These are phyloP conservation scores for Glareola pratincola DNA, from an alignment of 2,113 vertebrate species.

Conservation along the genomic window DNA sequence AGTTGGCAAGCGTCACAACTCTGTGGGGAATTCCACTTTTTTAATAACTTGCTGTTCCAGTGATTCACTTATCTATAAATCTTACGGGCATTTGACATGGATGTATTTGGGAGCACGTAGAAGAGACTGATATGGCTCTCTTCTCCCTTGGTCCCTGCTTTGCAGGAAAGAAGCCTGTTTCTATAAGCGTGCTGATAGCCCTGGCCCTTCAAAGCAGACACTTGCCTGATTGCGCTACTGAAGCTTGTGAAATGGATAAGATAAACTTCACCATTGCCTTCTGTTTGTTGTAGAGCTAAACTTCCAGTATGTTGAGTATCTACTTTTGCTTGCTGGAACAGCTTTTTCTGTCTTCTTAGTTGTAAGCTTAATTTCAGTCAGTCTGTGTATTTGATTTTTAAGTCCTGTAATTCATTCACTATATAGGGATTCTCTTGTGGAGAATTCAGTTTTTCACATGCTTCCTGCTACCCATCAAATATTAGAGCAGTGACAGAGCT, in stretches of 20 bases:
- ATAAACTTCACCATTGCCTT: background rate
- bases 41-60: background rate
- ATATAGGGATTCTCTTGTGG: background rate
- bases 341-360: background rate
- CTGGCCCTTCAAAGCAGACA: background rate
- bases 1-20: background rate
- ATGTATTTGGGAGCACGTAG: background rate
- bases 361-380: background rate
- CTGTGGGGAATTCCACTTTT: background rate
- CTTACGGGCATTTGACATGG: background rate
- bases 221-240: background rate
- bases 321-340: background rate
- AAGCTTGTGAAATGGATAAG: background rate
- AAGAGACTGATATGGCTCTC: background rate
- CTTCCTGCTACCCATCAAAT: background rate
- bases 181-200: fast-evolving
- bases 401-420: background rate
- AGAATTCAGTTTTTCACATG: background rate
- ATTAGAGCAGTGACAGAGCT: background rate
- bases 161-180: background rate
- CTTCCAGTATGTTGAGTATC: background rate
- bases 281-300: background rate
- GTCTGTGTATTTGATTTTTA: background rate
- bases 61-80: background rate
- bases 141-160: background rate